These are phyloP conservation scores for Allophyes oxyacanthae DNA, from an alignment of 2,888 invertebrate species.

Conservation along the genomic window DNA sequence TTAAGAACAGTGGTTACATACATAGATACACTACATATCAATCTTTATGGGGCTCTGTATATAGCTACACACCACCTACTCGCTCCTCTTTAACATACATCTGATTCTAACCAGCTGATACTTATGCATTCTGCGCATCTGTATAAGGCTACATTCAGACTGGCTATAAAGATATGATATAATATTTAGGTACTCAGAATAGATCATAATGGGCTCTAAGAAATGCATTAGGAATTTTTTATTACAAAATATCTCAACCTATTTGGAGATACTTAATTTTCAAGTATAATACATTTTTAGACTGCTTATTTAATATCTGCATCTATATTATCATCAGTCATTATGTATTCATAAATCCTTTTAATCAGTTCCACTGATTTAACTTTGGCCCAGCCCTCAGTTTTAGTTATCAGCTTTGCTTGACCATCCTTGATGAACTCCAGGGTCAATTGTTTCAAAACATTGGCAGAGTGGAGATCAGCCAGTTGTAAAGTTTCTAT, in stretches of 20 bases:
- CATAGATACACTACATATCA: too few species aligned
- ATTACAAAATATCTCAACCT: too few species aligned
- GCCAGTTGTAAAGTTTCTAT: conserved; percentile 82
- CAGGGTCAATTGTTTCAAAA: conserved; percentile 75
- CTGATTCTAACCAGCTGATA: too few species aligned
- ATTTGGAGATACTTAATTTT: background rate
- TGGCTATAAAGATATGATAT: too few species aligned
- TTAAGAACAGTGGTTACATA: too few species aligned
- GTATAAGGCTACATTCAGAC: too few species aligned
- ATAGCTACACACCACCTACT: too few species aligned
- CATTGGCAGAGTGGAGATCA: conserved; percentile 80
- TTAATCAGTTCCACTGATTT: conserved; percentile 82
- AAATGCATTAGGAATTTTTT: background rate
- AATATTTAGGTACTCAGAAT: too few species aligned
- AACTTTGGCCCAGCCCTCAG: conserved; percentile 80
- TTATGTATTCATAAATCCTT: conserved; percentile 81
- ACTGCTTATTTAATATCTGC: conserved; percentile 68
- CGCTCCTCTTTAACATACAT: too few species aligned
- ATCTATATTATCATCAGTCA: conserved; percentile 78
- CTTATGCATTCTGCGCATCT: too few species aligned
- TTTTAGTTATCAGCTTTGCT: conserved; percentile 80
- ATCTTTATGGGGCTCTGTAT: too few species aligned
- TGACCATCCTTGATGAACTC: conserved; percentile 86
- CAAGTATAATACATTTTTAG: background rate
- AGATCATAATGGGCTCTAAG: background rate